phyloP scores from a whole-genome alignment of 2,113 vertebrate species.

The Crotalus helleri region DNA sequence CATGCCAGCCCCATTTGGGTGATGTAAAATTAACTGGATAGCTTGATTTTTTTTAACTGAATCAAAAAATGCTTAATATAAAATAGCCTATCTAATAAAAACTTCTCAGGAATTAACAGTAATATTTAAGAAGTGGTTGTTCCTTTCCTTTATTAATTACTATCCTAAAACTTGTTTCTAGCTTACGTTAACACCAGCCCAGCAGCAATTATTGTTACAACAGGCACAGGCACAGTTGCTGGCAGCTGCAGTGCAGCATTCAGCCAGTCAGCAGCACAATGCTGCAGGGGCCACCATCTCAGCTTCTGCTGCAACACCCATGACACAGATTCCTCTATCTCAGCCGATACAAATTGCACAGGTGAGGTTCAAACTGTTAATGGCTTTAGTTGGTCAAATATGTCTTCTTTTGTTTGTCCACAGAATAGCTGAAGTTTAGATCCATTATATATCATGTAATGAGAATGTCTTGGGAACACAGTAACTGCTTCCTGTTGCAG shows the following conservation, averaged over 20 bases:
- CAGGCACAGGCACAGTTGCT: constrained; percentile 98
- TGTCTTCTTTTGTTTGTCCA: not conserved
- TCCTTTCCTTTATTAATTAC: constrained; percentile 38
- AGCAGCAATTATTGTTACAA: constrained; percentile 95
- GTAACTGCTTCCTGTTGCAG: not conserved
- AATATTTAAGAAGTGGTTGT: constrained; percentile 48
- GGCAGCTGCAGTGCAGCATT: constrained; percentile 96
- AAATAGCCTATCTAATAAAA: not conserved
- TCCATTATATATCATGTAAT: not conserved
- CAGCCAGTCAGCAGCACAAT: constrained; percentile 93
- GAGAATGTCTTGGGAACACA: not conserved
- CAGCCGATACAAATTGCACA: constrained; percentile 97
- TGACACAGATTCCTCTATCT: constrained; percentile 95
- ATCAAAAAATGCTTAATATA: constrained; percentile 18
- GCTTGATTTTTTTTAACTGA: not conserved
- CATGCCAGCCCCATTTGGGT: not conserved
- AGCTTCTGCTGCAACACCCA: constrained; percentile 95
- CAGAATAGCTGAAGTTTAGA: not conserved
- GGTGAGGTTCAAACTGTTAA: constrained; percentile 66
- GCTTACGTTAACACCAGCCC: constrained; percentile 93
- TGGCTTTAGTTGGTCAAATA: not conserved
- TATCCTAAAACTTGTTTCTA: constrained; percentile 66
- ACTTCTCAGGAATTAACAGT: constrained; percentile 13
- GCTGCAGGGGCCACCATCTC: constrained; percentile 96
- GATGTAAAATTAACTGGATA: constrained; percentile 9